Conservation (phyloP, 2,113 vertebrate species). For the Corythornis vintsioides region DNA sequence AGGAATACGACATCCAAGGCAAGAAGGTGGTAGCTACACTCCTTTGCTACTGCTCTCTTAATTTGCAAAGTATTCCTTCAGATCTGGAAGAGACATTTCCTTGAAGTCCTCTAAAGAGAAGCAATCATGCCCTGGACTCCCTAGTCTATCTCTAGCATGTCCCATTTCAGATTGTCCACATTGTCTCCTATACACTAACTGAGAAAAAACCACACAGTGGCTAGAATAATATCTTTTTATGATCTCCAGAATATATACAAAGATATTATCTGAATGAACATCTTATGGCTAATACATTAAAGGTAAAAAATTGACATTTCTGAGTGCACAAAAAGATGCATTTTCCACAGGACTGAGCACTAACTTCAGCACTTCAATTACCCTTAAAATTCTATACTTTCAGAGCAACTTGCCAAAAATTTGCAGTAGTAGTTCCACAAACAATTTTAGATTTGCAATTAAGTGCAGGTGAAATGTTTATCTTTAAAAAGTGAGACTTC, state of each 20-base stretch:
- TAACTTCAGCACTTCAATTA: neutral
- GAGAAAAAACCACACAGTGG: neutral
- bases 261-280: neutral
- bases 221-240: neutral
- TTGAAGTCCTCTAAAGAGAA: neutral
- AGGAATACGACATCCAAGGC: neutral
- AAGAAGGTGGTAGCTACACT: neutral
- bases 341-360: conserved; percentile 6
- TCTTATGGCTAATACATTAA: neutral
- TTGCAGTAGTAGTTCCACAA: neutral
- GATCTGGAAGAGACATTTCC: neutral
- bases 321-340: neutral
- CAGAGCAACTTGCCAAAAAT: neutral
- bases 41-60: neutral
- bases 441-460: neutral
- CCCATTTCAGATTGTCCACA: accelerated
- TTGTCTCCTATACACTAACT: neutral
- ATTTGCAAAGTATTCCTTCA: neutral
- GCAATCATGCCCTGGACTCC: neutral
- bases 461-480: neutral
- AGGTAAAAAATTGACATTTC: neutral
- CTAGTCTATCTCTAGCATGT: neutral
- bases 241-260: neutral
- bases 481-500: neutral
- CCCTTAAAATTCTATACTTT: neutral